These are phyloP conservation scores for Fulmarus glacialis DNA, from an alignment of 2,113 vertebrate species.

Conservation along the genomic window DNA sequence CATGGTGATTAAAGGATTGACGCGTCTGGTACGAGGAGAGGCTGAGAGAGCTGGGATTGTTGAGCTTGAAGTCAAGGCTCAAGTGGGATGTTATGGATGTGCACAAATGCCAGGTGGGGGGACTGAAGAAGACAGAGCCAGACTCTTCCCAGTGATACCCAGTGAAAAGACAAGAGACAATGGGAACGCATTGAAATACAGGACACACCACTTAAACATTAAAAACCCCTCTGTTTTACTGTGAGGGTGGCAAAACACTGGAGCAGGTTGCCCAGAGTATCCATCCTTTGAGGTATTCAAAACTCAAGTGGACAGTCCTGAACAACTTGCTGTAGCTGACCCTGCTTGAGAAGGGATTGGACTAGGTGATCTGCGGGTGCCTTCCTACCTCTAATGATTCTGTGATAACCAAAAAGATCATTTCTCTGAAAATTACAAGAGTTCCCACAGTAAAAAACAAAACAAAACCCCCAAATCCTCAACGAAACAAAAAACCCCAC, in stretches of 20 bases:
- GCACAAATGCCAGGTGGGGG: background rate
- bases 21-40: rapidly evolving
- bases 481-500: background rate
- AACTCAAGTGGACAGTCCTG: background rate
- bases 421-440: background rate
- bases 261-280: background rate
- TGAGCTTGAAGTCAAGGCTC: background rate
- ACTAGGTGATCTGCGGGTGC: background rate
- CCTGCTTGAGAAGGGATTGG: background rate
- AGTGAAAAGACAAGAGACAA: background rate
- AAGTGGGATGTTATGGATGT: background rate
- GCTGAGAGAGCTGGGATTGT: background rate
- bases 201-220: background rate
- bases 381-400: background rate
- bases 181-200: background rate
- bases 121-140: background rate
- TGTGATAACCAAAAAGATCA: background rate
- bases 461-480: too few relatives aligned
- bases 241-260: background rate
- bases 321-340: background rate
- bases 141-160: background rate
- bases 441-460: background rate
- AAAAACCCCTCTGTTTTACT: background rate
- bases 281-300: background rate
- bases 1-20: background rate